phyloP scores from a whole-genome alignment of 2,888 invertebrate species.

The Drosophila pseudotalamancana region DNA sequence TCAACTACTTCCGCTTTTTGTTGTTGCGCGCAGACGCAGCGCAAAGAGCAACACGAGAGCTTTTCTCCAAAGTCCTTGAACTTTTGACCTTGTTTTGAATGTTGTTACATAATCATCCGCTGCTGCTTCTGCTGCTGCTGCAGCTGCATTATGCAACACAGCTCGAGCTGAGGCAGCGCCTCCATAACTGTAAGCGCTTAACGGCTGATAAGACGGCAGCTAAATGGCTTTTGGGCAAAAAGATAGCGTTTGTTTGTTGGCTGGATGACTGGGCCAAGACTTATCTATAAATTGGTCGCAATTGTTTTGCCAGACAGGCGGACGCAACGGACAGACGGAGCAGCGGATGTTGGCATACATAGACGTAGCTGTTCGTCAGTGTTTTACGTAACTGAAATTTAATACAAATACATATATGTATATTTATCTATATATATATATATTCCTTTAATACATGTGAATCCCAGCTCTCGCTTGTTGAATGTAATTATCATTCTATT shows the following conservation, averaged over 20 bases:
- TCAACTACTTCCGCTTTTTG: slow-evolving; percentile 35
- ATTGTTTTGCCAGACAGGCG: slow-evolving; percentile 27
- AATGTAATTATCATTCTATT: background rate
- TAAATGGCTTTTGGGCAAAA: slow-evolving; percentile 18
- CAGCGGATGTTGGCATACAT: background rate
- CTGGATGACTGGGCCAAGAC: slow-evolving; percentile 19
- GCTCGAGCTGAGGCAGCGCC: slow-evolving; percentile 17
- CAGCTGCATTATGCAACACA: slow-evolving; percentile 39
- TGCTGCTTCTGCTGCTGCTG: too few relatives aligned
- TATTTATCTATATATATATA: too few relatives aligned
- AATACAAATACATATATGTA: too few relatives aligned
- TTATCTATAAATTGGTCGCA: slow-evolving; percentile 48
- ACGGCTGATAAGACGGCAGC: slow-evolving; percentile 42
- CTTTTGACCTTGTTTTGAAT: slow-evolving; percentile 74
- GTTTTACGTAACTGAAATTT: slow-evolving; percentile 13
- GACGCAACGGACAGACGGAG: slow-evolving; percentile 5
- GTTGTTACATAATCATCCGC: slow-evolving; percentile 64
- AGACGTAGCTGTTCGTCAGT: background rate
- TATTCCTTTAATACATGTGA: too few relatives aligned
- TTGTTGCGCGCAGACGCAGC: slow-evolving; percentile 31
- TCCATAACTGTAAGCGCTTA: slow-evolving; percentile 37
- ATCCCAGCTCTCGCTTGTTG: background rate
- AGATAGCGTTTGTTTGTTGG: slow-evolving; percentile 25
- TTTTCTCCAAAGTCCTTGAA: slow-evolving; percentile 73
- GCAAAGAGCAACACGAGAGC: slow-evolving; percentile 19